phyloP scores from a whole-genome alignment of 2,888 invertebrate genomes.

The Trichopoda pennipes region DNA sequence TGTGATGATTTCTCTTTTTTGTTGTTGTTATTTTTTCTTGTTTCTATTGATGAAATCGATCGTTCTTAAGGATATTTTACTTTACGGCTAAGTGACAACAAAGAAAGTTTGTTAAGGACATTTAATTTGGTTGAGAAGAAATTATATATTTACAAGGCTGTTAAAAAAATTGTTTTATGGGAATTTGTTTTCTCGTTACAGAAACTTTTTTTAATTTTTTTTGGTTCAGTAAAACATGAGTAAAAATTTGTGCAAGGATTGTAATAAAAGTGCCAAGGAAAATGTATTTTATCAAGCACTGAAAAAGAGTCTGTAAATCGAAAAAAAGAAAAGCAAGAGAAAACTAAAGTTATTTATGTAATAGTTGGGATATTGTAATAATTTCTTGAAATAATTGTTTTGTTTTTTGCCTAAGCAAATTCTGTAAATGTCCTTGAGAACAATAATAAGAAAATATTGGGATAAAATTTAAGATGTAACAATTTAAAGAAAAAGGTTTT shows the following conservation, averaged over 20 bases:
- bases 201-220: background rate
- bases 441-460: too few species aligned
- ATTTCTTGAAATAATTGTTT: background rate
- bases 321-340: background rate
- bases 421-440: too few species aligned
- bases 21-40: background rate
- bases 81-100: background rate
- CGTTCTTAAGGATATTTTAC: background rate
- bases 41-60: background rate
- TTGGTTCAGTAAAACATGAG: too few species aligned
- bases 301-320: too few species aligned
- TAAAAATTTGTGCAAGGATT: too few species aligned
- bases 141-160: conserved; percentile 32
- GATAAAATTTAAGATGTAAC: background rate
- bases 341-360: background rate
- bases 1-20: background rate
- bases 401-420: background rate
- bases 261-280: too few species aligned
- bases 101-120: background rate
- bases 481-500: too few species aligned
- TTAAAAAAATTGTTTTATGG: conserved; percentile 6
- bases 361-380: background rate
- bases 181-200: background rate
- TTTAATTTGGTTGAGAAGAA: background rate
- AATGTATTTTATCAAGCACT: too few species aligned